phyloP scores from a whole-genome alignment of 2,113 vertebrate genomes.

The Hystrix cristata region DNA sequence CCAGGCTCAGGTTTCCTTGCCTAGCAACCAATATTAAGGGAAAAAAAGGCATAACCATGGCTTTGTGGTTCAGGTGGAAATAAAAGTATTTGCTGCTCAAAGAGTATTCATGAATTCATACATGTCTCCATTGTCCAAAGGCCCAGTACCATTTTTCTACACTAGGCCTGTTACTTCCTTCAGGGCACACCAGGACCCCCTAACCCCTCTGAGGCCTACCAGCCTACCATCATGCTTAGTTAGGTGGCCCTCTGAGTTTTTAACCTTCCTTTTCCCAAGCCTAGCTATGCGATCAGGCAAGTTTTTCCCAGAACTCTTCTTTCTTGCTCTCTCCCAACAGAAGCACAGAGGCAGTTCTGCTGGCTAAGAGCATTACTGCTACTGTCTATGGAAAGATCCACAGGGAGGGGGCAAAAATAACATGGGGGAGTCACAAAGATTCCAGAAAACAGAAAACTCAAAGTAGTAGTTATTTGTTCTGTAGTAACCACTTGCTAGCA shows the following conservation, averaged over 20 bases:
- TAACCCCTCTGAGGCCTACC: background rate
- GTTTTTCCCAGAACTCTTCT: conserved; percentile 35
- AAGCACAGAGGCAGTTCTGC: conserved; percentile 56
- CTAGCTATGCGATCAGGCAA: conserved; percentile 44
- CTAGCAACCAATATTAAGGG: conserved; percentile 15
- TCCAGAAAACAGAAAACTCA: conserved; percentile 64
- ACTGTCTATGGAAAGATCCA: conserved; percentile 28
- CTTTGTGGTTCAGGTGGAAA: conserved; percentile 43
- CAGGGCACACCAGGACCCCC: background rate
- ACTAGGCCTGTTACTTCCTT: conserved; percentile 23
- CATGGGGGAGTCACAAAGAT: conserved; percentile 44
- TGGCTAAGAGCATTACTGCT: conserved; percentile 48
- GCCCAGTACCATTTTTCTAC: conserved; percentile 25
- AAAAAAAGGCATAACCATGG: conserved; percentile 19
- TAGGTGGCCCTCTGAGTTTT: background rate
- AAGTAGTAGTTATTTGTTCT: conserved; percentile 54
- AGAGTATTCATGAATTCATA: conserved; percentile 31
- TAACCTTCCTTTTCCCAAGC: conserved; percentile 63
- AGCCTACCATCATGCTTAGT: background rate
- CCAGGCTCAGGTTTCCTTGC: conserved; percentile 38
- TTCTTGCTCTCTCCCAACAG: background rate
- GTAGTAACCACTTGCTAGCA: conserved; percentile 49
- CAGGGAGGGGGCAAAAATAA: conserved; percentile 59
- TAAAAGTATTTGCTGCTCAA: conserved; percentile 33
- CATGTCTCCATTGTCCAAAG: conserved; percentile 49